phyloP scores from a whole-genome alignment of 1,140 invertebrate genomes.

The Hirudo medicinalis region DNA sequence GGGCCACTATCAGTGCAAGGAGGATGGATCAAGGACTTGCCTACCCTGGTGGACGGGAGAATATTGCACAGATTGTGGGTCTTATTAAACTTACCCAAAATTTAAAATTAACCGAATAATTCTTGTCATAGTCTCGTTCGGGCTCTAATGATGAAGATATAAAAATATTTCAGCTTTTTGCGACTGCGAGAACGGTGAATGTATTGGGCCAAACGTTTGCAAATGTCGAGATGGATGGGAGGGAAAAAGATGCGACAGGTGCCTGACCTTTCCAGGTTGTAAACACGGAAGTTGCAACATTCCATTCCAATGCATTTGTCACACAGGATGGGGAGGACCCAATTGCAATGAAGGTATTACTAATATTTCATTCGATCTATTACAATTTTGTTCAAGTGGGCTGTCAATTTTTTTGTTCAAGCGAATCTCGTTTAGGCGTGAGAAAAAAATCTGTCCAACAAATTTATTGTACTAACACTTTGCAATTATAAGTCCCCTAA shows the following conservation, averaged over 20 bases:
- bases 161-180: neutral
- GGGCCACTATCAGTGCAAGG: conserved; percentile 76
- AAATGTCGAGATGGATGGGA: conserved; percentile 46
- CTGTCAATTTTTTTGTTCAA: neutral
- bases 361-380: neutral
- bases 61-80: conserved; percentile 76
- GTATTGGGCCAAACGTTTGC: neutral
- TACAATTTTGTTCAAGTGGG: neutral
- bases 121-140: neutral
- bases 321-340: conserved; percentile 52
- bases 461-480: neutral
- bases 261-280: conserved; percentile 47
- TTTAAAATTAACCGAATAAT: neutral
- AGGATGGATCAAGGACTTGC: conserved; percentile 65
- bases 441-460: neutral
- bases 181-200: neutral
- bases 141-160: neutral
- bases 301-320: conserved; percentile 47
- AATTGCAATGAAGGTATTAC: conserved; percentile 46
- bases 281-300: conserved; percentile 44
- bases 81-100: neutral
- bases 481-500: neutral
- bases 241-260: conserved; percentile 45
- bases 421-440: too few relatives aligned
- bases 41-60: conserved; percentile 76